phyloP scores from a whole-genome alignment of 2,113 vertebrate genomes.

The Chionis minor region DNA sequence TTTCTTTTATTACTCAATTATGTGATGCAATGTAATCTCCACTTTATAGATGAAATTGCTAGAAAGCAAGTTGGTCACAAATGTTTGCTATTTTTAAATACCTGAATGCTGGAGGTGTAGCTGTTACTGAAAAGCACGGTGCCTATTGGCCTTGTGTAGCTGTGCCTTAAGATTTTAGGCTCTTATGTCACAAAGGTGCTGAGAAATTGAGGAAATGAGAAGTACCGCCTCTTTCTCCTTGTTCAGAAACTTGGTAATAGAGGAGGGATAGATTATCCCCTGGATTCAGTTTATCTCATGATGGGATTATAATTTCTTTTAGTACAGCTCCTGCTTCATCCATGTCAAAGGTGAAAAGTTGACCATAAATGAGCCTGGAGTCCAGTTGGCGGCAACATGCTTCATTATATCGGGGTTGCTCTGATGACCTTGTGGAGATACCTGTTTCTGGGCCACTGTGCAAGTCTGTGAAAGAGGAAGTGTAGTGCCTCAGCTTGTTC shows the following conservation, averaged over 20 bases:
- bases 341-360: not conserved
- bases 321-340: not conserved
- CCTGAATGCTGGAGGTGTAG: not conserved
- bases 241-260: not conserved
- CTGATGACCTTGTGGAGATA: not conserved
- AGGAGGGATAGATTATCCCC: not conserved
- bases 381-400: not conserved
- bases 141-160: not conserved
- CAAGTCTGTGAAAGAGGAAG: not conserved
- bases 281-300: not conserved
- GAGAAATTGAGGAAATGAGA: not conserved
- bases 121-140: not conserved
- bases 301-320: not conserved
- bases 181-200: not conserved
- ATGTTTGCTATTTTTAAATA: not conserved
- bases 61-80: not conserved
- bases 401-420: fast-evolving
- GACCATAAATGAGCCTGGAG: not conserved
- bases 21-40: not conserved
- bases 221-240: not conserved
- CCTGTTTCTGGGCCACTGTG: not conserved
- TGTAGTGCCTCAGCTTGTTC: not conserved
- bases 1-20: not conserved
- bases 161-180: not conserved
- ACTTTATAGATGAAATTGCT: not conserved